A percentile compares a stretch with the other conserved stretches of the same genome.
Evolutionary conservation across 1,140 invertebrate species (phyloP).

Genomic region (Pinna nobilis): DNA sequence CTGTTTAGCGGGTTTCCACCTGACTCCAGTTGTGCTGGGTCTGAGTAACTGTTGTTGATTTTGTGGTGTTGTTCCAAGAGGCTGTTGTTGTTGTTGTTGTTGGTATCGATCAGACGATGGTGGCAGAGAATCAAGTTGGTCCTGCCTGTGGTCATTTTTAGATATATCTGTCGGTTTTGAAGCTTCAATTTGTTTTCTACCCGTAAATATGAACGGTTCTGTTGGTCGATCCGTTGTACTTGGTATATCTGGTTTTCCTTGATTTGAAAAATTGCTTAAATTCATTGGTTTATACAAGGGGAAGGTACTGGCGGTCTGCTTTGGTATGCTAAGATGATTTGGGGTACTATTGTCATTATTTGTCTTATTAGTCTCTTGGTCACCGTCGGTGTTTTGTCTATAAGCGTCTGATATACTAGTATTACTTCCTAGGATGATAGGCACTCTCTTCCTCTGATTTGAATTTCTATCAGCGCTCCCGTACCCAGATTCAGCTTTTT

Average conservation of each 20-base stretch:
- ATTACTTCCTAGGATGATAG: constrained; percentile 55
- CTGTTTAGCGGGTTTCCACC: not conserved
- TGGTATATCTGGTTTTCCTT: constrained; percentile 45
- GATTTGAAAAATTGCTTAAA: constrained; percentile 59
- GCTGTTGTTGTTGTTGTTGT: constrained; percentile 2
- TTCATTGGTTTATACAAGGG: constrained; percentile 56
- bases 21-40: not conserved
- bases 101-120: not conserved
- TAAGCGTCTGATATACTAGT: constrained; percentile 59
- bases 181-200: constrained; percentile 2
- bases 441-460: constrained; percentile 43
- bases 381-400: not conserved
- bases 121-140: not conserved
- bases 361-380: not conserved
- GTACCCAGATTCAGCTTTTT: constrained; percentile 14
- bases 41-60: not conserved
- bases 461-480: constrained; percentile 4
- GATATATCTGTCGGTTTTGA: constrained; percentile 2
- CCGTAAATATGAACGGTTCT: constrained; percentile 22
- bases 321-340: not conserved
- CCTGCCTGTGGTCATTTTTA: constrained; percentile 6
- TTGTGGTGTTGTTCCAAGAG: not conserved
- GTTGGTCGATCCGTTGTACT: constrained; percentile 33
- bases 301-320: constrained; percentile 20
- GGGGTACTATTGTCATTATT: not conserved